Evolutionary conservation across 1,140 invertebrate genomes (phyloP), one percentile per base, ranked within the genome.

Genomic region (Neodiprion lecontei): DNA sequence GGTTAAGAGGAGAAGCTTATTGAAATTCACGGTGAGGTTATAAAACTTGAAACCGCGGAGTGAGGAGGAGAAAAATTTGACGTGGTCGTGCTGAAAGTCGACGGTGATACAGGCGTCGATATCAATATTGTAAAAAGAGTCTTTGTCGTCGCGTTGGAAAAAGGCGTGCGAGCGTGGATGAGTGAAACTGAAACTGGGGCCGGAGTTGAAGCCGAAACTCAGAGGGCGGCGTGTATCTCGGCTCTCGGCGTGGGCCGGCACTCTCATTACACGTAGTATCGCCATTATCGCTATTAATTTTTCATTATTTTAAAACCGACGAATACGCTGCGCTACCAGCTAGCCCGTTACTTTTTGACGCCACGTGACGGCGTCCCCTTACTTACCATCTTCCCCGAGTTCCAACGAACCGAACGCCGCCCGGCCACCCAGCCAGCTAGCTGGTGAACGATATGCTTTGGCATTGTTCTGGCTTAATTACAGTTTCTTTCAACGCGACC

Each of bases 111-210:
- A 76, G 75, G 80, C 80, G 86, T 86, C 86, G 83, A 86, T 88
- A 88, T 86, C 86, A 88, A 88, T 88, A 88, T 88, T 85, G 84
- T 88, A 87, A 87, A 88, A 88, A 86, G 86, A 75, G 81, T 82
- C 85, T 88, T 88, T 87, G 86, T 87, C 81, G 80, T 78, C 74
- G 65, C 61, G 79, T 80, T 73, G 82, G 80, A 78, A 87, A 86
- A 85, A 85, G 79, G 84, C 80, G 73, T 75, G 69, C 67, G 66
- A 47, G 49, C 68, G 21, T 14, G 61, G 14, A 14, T 66, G 14
- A 14, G 14, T 21, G 61, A n/a, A n/a, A 66, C 61, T 14, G 14
- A 21, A 21, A 7, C 61, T 66, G 14, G 61, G 2, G 61, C 2
- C 61, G 61, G 17, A 14, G 17, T 65, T 17, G 61, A 21, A 14